Evolutionary conservation across 2,797 vertebrate genomes (phyloP), one percentile per base, ranked within the genome.

Genomic region (Chanos chanos): DNA sequence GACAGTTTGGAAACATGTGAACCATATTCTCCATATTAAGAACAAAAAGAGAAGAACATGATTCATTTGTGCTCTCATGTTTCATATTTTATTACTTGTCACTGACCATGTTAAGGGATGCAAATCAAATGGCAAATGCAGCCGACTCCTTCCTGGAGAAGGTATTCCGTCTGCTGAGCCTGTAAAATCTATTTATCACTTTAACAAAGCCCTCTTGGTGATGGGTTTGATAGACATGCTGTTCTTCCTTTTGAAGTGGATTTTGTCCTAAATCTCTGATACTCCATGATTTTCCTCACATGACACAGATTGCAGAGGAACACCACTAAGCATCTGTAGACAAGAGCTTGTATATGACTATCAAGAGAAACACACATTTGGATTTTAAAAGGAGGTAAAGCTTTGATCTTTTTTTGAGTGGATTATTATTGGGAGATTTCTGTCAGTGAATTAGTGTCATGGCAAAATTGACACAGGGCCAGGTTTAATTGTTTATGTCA

Each of bases 231-330:
- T 54, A 52, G 57, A 15, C 27, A 33, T 9, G 30, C 36, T 9
- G n/a, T 40, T 25, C 44, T 19, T 34, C 50, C 61, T 7, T n/a
- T 28, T 66, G 37, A 62, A 66, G 34, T 15, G 12, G 19, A 33
- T 28, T 28, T 49, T 34, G 37, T 37, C 22, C 36, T 40, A 43
- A 36, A 47, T 59, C 22, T 43, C 18, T 8, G 36, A 28, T 50
- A 45, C 51, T 30, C 40, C 37, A 66, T 66, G 24, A 66, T 37
- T 54, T 45, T 57, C 37, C 59, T 63, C 64, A 52, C 33, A 67
- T 62, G 64, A 63, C 53, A 66, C 47, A 25, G 47, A 58, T 71
- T 62, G 61, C 15, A 19, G 34, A 49, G 54, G 25, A 47, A 63
- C 43, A 48, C 40, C 33, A 58, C 36, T 22, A n/a, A 24, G 15